Conservation (phyloP, 2,888 invertebrate species). For the Desoria tigrina region DNA sequence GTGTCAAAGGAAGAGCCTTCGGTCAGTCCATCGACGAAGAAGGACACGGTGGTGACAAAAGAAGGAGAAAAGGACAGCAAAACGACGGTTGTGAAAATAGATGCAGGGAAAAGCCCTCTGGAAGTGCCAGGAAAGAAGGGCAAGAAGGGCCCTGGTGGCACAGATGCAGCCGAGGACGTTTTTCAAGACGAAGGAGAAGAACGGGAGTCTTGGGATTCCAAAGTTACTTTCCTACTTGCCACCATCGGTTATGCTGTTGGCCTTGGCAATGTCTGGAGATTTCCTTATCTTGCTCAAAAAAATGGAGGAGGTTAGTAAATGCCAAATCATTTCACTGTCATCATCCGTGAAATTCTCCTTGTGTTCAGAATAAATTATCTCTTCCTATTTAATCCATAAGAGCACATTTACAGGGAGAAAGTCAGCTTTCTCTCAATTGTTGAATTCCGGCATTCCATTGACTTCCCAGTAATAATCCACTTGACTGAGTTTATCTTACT, state of each 20-base stretch:
- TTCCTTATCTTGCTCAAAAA: constrained; percentile 91
- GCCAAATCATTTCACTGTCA: too few species aligned
- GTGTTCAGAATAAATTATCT: too few species aligned
- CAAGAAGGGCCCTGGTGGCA: background rate
- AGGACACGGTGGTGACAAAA: constrained; percentile 27
- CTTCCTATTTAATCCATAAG: too few species aligned
- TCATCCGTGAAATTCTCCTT: too few species aligned
- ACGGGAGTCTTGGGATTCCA: constrained; percentile 89
- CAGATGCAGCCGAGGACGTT: constrained; percentile 21
- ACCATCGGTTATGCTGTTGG: constrained; percentile 95
- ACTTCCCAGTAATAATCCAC: too few species aligned
- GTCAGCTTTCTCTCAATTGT: too few species aligned
- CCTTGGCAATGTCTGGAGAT: constrained; percentile 88
- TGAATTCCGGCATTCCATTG: too few species aligned
- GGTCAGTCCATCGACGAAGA: constrained; percentile 18
- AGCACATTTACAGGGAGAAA: too few species aligned
- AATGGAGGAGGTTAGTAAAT: constrained; percentile 74
- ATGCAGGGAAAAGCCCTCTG: too few species aligned
- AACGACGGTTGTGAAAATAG: constrained; percentile 28
- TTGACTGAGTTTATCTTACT: too few species aligned
- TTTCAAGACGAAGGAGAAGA: constrained; percentile 66
- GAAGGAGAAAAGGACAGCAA: constrained; percentile 35
- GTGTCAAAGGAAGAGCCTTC: constrained; percentile 7
- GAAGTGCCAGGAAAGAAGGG: constrained; percentile 4
- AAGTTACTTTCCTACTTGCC: constrained; percentile 85